Evolutionary conservation across 2,888 invertebrate genomes (phyloP), one percentile per base, ranked within the genome.

Genomic region (Oscheius myriophilus): DNA sequence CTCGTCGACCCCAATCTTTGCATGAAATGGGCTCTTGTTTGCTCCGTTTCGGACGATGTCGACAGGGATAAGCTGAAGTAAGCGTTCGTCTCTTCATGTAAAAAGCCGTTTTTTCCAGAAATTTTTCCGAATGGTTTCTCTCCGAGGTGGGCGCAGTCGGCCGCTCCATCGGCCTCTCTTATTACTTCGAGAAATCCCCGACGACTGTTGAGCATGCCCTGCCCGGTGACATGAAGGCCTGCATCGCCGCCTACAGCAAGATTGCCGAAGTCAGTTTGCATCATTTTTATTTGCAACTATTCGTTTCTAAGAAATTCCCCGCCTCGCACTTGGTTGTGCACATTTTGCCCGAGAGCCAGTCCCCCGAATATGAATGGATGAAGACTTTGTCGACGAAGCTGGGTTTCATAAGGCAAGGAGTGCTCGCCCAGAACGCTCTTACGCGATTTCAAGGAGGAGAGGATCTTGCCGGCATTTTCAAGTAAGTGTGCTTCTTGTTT

Each of bases 381-480:
- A 82, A 82, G 64, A 72, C 73, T 18, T 58, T 78, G 41, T 67
- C 75, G 12, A 16, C 41, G 6, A 67, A 71, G 58, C 77, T 77
- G 55, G 79, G 81, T 11, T 71, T 84, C 46, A 73, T 84, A 45
- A 78, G 82, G 9, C 83, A 84, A 67, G 84, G 84, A 67, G 68
- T 84, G 33, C 76, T 84, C 18, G 64, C 75, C n/a, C 82, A 84
- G 16, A 83, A 83, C 49, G 61, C 61, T 26, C 46, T 49, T 26
- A 49, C 49, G 9, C 25, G 26, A 46, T 61, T 61, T 26, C 26
- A 63, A n/a, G 63, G 53, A 43, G 21, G 18, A 1, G 41, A 21
- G 25, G 64, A 71, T 18, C 62, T 70, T 58, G 71, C 66, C 23
- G 73, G 70, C 21, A 76, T 82, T n/a, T 78, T 80, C 69, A 69